Evolutionary conservation across 2,888 invertebrate genomes (phyloP), one percentile per base, ranked within the genome.

Genomic region (Antheraea assamensis): DNA sequence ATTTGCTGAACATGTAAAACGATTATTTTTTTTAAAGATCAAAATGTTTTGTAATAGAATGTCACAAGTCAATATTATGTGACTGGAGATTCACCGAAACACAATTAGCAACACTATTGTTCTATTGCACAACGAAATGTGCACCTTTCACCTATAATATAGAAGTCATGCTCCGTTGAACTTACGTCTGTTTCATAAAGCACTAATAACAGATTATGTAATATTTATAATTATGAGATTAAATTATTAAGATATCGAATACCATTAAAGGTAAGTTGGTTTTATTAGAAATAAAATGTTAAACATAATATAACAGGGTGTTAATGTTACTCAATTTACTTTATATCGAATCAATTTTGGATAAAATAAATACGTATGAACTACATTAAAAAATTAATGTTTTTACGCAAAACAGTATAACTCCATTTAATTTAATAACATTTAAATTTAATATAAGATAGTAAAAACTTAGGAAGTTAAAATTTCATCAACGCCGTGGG

Each of bases 141-240:
- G 78, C 78, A 82, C 86, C 86, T 87, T 87, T 87, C 87, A 87
- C 86, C 83, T 75, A 74, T 75, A 75, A 35, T n/a, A 52, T 66
- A 71, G 73, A 76, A 78, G 78, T 73, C 76, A 77, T 76, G 80
- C 76, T 77, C 72, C 72, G 76, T 27, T 75, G 76, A 58, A 71
- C 72, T 76, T 66, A 78, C 76, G 72, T 24, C 55, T 70, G 70
- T 30, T 73, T 73, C 58, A 73, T 24, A 70, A 58, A 55, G 42
- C 47, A 35, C 68, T 70, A 73, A 70, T 73, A 73, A 55, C 58
- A 73, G 58, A 68, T 47, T 73, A 70, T 58, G 52, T 27, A 58
- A 58, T 64, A 64, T 64, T 64, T 30, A 64, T 64, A 70, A 58
- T 73, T 70, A 70, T 70, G 42, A 70, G 58, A 47, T 42, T 72